These are phyloP conservation scores for Crypturellus undulatus DNA, from an alignment of 2,113 vertebrate species.

Conservation along the genomic window DNA sequence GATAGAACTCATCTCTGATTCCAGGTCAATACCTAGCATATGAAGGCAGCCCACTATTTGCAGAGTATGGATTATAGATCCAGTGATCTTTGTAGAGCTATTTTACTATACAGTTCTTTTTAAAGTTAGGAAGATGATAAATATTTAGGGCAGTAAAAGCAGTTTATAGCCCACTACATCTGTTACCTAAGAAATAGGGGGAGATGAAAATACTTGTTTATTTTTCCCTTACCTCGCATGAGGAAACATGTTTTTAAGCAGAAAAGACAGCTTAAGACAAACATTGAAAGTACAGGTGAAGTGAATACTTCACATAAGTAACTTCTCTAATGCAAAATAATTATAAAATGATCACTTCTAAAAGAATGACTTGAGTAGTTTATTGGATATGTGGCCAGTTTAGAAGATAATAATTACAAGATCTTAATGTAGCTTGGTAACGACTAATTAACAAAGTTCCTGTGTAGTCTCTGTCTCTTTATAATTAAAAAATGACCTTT, in stretches of 20 bases:
- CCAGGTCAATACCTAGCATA: background rate
- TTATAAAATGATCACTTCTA: slow-evolving; percentile 6
- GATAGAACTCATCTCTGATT: slow-evolving; percentile 8
- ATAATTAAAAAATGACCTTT: slow-evolving; percentile 43
- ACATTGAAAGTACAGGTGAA: background rate
- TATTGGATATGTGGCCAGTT: background rate
- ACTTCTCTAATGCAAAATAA: slow-evolving; percentile 15
- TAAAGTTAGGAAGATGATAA: background rate
- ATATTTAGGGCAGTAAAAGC: background rate
- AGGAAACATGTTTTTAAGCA: background rate
- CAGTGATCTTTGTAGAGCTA: background rate
- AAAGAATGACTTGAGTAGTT: background rate
- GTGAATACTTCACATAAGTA: slow-evolving; percentile 10
- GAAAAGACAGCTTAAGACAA: background rate
- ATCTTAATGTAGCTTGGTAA: slow-evolving; percentile 38
- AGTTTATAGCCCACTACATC: background rate
- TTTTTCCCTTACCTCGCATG: background rate
- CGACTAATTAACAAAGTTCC: slow-evolving; percentile 42
- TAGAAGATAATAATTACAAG: background rate
- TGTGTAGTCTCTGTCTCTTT: slow-evolving; percentile 25
- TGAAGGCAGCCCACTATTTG: background rate
- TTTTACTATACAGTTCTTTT: background rate
- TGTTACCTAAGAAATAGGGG: background rate
- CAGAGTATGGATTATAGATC: background rate
- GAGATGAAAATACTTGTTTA: background rate